A percentile compares a stretch with the other conserved stretches of the same genome.
Conservation (phyloP, 2,113 vertebrate genomes). For the Greenwoodochromis staneri region DNA sequence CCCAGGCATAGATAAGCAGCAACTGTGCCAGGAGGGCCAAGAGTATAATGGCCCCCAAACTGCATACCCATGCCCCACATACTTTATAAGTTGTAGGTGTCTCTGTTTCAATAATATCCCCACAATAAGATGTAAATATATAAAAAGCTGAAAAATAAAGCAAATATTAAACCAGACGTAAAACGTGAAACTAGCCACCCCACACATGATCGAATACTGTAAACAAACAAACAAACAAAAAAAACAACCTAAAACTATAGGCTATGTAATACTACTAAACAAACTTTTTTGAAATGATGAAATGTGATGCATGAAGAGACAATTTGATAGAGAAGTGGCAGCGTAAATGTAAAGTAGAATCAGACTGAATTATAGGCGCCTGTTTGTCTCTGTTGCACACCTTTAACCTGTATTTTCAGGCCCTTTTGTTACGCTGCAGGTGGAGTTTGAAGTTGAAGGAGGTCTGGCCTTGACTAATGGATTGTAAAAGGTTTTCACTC, state of each 20-base stretch:
- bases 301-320: not conserved
- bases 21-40: not conserved
- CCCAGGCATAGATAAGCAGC: not conserved
- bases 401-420: not conserved
- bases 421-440: not conserved
- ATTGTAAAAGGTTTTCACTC: not conserved
- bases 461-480: not conserved
- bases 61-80: not conserved
- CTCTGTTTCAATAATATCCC: not conserved
- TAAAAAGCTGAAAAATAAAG: not conserved
- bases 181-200: not conserved
- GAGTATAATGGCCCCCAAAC: not conserved
- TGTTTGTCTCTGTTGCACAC: not conserved
- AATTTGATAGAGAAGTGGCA: not conserved
- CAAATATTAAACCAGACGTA: not conserved
- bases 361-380: not conserved
- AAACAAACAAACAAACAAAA: not conserved
- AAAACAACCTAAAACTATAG: not conserved
- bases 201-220: not conserved
- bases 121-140: not conserved
- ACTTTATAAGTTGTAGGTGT: not conserved
- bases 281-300: not conserved
- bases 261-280: not conserved
- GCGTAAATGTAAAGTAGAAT: not conserved
- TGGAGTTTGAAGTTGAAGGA: not conserved